A percentile compares a stretch with the other conserved stretches of the same genome.
Evolutionary conservation across 1,140 invertebrate genomes (phyloP).

Genomic region (Probaryconus sp.): DNA sequence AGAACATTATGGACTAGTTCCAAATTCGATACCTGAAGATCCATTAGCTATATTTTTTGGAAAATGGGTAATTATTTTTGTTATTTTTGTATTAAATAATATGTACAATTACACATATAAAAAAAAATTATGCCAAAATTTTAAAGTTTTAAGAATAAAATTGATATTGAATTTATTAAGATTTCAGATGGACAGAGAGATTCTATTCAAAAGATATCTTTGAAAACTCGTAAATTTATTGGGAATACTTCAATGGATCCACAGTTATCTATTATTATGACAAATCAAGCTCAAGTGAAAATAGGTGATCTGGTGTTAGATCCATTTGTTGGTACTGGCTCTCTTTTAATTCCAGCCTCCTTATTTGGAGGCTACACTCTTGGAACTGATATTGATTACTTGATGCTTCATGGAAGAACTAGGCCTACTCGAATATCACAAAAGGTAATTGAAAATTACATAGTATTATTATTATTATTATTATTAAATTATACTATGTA

Average conservation of each 20-base stretch:
- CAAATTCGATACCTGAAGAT: slow-evolving; percentile 83
- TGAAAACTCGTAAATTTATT: slow-evolving; percentile 95
- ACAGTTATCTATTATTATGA: slow-evolving; percentile 93
- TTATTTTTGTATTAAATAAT: slow-evolving; percentile 35
- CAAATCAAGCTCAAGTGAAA: slow-evolving; percentile 91
- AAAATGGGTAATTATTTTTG: slow-evolving; percentile 82
- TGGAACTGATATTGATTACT: slow-evolving; percentile 95
- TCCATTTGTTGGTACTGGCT: slow-evolving; percentile 97
- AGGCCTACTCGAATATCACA: slow-evolving; percentile 87
- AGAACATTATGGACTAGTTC: slow-evolving; percentile 92
- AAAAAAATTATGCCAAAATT: neutral
- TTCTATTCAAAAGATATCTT: slow-evolving; percentile 86
- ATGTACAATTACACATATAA: neutral
- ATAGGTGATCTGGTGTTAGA: slow-evolving; percentile 89
- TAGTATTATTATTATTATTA: slow-evolving; percentile 16
- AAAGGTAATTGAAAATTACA: slow-evolving; percentile 82
- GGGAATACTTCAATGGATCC: slow-evolving; percentile 99
- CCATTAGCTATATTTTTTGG: slow-evolving; percentile 91
- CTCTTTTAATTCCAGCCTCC: slow-evolving; percentile 93
- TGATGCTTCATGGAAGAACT: slow-evolving; percentile 93
- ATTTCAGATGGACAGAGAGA: slow-evolving; percentile 89
- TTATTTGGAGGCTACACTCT: slow-evolving; percentile 94
- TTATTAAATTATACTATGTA: too few relatives aligned
- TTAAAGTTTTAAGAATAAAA: neutral
- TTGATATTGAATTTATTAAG: slow-evolving; percentile 77